Evolutionary conservation across 2,797 vertebrate genomes (phyloP).

Genomic region (Mastacembelus armatus): DNA sequence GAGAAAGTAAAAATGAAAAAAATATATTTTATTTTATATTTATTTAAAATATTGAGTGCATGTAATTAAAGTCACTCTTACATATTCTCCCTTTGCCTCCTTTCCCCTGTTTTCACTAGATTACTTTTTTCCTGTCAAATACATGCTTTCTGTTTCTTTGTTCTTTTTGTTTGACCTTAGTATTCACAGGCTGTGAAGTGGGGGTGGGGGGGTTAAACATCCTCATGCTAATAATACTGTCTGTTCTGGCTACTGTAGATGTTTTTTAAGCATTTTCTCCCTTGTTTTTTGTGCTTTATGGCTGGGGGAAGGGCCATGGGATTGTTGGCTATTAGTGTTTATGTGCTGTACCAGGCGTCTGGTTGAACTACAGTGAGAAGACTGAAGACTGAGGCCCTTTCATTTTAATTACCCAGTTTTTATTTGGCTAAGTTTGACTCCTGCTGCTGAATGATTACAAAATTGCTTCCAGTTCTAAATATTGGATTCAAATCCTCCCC

Average conservation of each 20-base stretch:
- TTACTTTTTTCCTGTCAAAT: constrained; percentile 16
- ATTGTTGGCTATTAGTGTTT: constrained; percentile 42
- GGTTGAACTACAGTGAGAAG: constrained; percentile 51
- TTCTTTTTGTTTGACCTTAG: constrained; percentile 34
- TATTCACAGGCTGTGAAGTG: constrained; percentile 23
- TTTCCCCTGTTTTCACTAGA: constrained; percentile 6
- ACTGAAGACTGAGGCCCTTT: constrained; percentile 59
- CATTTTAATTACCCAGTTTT: constrained; percentile 87
- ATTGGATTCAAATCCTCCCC: constrained; percentile 81
- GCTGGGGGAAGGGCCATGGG: constrained; percentile 51
- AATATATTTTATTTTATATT: too few relatives aligned
- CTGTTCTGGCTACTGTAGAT: constrained; percentile 43
- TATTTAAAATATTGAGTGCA: constrained; percentile 1
- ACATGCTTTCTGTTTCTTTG: constrained; percentile 24
- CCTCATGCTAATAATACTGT: constrained; percentile 54
- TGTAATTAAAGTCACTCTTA: constrained; percentile 43
- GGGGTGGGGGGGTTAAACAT: constrained; percentile 39
- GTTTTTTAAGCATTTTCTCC: constrained; percentile 39
- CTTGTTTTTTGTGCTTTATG: constrained; percentile 57
- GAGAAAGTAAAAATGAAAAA: constrained; percentile 45
- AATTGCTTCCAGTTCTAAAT: constrained; percentile 92
- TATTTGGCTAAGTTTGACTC: constrained; percentile 86
- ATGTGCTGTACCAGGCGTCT: constrained; percentile 53
- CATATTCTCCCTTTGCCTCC: background rate
- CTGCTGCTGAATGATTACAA: constrained; percentile 90